Conservation (phyloP, 2,888 invertebrate species). For the Agrenia bidenticulata region DNA sequence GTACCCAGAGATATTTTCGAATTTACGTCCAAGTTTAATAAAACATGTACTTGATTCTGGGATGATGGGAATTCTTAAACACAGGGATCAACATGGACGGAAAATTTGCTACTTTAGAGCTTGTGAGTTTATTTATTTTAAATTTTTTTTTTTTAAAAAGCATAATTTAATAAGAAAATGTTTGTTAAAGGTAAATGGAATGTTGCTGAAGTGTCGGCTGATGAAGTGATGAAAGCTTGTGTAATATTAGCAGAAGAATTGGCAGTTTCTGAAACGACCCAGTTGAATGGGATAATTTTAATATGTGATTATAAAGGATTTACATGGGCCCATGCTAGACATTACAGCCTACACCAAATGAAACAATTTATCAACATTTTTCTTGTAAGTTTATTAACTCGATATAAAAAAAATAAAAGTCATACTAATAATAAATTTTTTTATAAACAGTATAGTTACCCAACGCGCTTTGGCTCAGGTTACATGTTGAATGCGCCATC, state of each 20-base stretch:
- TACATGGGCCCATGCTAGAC: constrained; percentile 23
- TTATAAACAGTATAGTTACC: too few relatives aligned
- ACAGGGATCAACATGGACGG: constrained; percentile 24
- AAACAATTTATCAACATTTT: too few relatives aligned
- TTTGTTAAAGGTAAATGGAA: constrained; percentile 27
- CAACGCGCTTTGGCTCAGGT: too few relatives aligned
- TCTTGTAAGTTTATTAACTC: too few relatives aligned
- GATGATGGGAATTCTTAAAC: constrained; percentile 24
- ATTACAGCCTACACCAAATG: too few relatives aligned
- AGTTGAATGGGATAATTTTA: constrained; percentile 28
- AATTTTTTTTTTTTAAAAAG: neutral
- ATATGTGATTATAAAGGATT: constrained; percentile 29
- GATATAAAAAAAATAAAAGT: too few relatives aligned
- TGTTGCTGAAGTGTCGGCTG: constrained; percentile 12
- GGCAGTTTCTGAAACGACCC: constrained; percentile 29
- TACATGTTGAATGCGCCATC: too few relatives aligned
- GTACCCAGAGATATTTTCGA: constrained; percentile 28
- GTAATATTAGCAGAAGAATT: constrained; percentile 13
- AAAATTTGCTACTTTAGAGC: constrained; percentile 27
- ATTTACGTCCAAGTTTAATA: constrained; percentile 25
- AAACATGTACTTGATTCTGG: constrained; percentile 17
- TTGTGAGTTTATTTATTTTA: constrained; percentile 23
- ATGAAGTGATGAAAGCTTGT: constrained; percentile 19
- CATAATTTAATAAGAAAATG: neutral
- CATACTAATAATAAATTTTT: too few relatives aligned